These are phyloP conservation scores for Neodiprion fabricii DNA, from an alignment of 1,140 invertebrate species.

Conservation along the genomic window DNA sequence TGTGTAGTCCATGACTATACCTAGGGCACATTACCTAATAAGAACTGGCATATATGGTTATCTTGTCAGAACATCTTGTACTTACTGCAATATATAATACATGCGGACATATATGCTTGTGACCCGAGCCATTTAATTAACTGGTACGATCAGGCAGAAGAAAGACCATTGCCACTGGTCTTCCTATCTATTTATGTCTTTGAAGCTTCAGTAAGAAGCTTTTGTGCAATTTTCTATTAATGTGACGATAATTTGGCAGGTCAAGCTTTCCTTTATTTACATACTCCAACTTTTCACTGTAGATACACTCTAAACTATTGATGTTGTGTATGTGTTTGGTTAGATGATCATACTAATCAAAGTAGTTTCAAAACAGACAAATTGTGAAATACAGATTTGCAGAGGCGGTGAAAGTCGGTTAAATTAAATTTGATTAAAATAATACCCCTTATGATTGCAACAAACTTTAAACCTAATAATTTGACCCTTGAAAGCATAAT, in stretches of 20 bases:
- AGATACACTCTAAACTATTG: no score
- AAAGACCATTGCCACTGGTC: not conserved
- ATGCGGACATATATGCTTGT: not conserved
- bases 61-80: not conserved
- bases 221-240: not conserved
- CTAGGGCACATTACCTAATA: slow-evolving; percentile 1
- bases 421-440: no score
- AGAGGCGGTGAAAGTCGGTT: no score
- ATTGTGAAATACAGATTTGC: no score
- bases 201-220: not conserved
- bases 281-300: no score
- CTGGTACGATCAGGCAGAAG: not conserved
- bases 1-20: not conserved
- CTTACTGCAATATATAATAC: not conserved
- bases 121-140: slow-evolving; percentile 5
- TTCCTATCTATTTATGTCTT: not conserved
- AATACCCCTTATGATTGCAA: no score
- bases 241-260: not conserved
- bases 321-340: no score
- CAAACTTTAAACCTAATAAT: no score
- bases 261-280: not conserved
- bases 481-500: no score
- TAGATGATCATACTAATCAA: no score
- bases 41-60: not conserved
- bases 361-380: no score